A percentile compares a stretch with the other conserved stretches of the same genome.
Evolutionary conservation across 2,888 invertebrate species (phyloP).

Genomic region (Drosophila pseudotakahashii): DNA sequence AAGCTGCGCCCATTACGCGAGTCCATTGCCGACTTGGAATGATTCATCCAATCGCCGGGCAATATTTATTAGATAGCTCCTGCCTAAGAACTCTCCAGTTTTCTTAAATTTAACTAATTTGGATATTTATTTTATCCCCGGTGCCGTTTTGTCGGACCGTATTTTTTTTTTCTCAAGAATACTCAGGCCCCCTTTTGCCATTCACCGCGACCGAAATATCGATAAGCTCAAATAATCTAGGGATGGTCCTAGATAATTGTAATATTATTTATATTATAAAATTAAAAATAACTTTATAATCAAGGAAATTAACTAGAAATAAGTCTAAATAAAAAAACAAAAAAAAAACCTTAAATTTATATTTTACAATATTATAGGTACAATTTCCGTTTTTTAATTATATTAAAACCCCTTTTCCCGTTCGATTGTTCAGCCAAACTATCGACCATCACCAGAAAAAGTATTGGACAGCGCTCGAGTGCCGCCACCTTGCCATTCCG

Average conservation of each 20-base stretch:
- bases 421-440: neutral
- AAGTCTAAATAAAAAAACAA: too few relatives aligned
- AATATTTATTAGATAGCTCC: neutral
- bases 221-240: slow-evolving; percentile 4
- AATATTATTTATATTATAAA: too few relatives aligned
- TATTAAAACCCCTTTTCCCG: neutral
- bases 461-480: slow-evolving; percentile 15
- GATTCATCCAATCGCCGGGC: neutral
- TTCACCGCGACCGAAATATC: slow-evolving; percentile 19
- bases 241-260: neutral
- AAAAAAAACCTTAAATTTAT: too few relatives aligned
- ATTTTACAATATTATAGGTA: too few relatives aligned
- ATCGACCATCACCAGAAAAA: slow-evolving; percentile 9
- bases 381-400: neutral
- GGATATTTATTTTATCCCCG: slow-evolving; percentile 2
- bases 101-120: neutral
- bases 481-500: slow-evolving; percentile 8
- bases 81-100: neutral
- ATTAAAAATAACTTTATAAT: too few relatives aligned
- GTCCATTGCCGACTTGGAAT: slow-evolving; percentile 47
- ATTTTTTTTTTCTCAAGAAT: slow-evolving; percentile 17
- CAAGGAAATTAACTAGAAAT: too few relatives aligned
- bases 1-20: slow-evolving; percentile 73
- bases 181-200: slow-evolving; percentile 4
- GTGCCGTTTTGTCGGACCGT: slow-evolving; percentile 8